A percentile compares a stretch with the other conserved stretches of the same genome.
Conservation (phyloP, 2,797 vertebrate genomes). For the Acanthiza pusilla region DNA sequence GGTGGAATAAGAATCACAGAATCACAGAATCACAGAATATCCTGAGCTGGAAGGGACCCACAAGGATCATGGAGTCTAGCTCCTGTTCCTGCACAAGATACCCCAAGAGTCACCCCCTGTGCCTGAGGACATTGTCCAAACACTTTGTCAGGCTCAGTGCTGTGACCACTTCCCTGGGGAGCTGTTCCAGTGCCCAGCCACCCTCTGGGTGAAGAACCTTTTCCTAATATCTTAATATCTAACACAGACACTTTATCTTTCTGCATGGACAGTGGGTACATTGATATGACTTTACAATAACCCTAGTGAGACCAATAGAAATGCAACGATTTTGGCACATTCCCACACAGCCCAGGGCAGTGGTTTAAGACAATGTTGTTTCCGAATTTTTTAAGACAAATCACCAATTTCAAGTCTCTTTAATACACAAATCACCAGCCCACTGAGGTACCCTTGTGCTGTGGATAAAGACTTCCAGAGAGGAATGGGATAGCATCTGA, state of each 20-base stretch:
- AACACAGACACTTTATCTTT: not conserved
- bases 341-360: not conserved
- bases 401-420: not conserved
- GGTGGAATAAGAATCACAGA: not conserved
- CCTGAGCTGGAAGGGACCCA: not conserved
- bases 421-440: not conserved
- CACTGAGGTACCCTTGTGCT: not conserved
- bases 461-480: not conserved
- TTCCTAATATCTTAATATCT: not conserved
- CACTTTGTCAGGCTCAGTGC: not conserved
- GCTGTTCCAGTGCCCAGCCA: not conserved
- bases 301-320: not conserved
- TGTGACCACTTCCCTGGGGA: not conserved
- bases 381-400: not conserved
- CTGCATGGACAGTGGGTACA: not conserved
- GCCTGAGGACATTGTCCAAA: not conserved
- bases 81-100: not conserved
- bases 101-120: no score
- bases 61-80: rapidly evolving
- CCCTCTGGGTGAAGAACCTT: not conserved
- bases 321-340: not conserved
- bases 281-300: not conserved
- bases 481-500: not conserved
- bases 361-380: not conserved
- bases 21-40: not conserved